These are phyloP conservation scores for Tetramorium parvispinum DNA, from an alignment of 1,140 invertebrate species.

Conservation along the genomic window DNA sequence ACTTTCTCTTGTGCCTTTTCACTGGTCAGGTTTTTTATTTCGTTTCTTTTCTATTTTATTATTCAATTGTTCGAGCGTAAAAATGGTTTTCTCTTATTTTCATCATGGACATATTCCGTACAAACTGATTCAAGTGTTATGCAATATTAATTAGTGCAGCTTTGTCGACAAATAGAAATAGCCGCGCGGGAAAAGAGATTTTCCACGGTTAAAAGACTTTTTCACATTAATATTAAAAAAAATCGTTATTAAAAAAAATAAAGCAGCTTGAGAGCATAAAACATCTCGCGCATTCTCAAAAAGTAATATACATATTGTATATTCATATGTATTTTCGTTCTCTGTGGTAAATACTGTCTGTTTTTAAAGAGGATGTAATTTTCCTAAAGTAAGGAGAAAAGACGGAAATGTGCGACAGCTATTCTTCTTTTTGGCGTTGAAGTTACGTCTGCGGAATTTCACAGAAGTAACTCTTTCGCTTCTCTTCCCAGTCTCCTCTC, in stretches of 20 bases:
- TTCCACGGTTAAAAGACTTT: not conserved
- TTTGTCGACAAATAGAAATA: conserved; percentile 50
- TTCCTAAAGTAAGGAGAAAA: conserved; percentile 1
- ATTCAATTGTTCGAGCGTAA: conserved; percentile 59
- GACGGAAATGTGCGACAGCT: conserved; percentile 34
- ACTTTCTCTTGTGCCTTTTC: not conserved
- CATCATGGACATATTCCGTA: not conserved
- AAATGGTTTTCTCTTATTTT: conserved; percentile 59
- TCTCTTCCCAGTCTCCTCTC: conserved; percentile 23
- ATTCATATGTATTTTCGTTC: not conserved
- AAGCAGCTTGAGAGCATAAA: conserved; percentile 37
- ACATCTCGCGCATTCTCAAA: not conserved
- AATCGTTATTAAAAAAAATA: not conserved
- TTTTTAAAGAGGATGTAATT: conserved; percentile 19
- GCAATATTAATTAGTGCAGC: conserved; percentile 53
- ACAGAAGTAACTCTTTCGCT: conserved; percentile 51
- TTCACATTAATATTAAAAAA: not conserved
- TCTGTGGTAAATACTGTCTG: not conserved
- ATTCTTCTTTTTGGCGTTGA: conserved; percentile 59
- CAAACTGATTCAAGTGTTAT: conserved; percentile 25
- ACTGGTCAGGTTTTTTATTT: not conserved
- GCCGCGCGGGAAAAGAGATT: not conserved
- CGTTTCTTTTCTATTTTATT: conserved; percentile 32
- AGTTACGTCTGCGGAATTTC: conserved; percentile 61
- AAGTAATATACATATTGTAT: not conserved